Evolutionary conservation across 2,888 invertebrate genomes (phyloP).

Genomic region (Polydrusus tereticollis): DNA sequence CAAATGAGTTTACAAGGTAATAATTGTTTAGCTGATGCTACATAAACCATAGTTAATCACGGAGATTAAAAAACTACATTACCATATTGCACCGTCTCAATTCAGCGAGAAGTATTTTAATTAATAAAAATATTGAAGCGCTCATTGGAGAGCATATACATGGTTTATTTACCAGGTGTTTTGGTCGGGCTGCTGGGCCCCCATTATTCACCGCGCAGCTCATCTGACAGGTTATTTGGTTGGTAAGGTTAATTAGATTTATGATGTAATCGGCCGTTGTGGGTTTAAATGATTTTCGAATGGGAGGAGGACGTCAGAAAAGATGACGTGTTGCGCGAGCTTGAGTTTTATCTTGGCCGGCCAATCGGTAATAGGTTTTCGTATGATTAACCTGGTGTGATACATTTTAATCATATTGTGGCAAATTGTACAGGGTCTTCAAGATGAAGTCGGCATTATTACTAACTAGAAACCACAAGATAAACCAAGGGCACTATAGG

Average conservation of each 20-base stretch:
- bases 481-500: too few species aligned
- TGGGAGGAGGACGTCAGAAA: constrained; percentile 36
- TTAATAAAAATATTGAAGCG: background rate
- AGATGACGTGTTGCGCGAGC: constrained; percentile 14
- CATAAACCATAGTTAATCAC: too few species aligned
- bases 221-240: constrained; percentile 64
- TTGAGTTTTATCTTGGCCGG: constrained; percentile 5
- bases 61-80: too few species aligned
- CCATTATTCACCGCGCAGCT: constrained; percentile 12
- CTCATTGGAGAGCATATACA: background rate
- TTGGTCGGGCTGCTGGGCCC: constrained; percentile 49
- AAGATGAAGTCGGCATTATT: too few species aligned
- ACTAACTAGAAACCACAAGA: too few species aligned
- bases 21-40: too few species aligned
- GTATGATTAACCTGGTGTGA: background rate
- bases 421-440: too few species aligned
- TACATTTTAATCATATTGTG: too few species aligned
- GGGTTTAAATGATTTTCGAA: constrained; percentile 61
- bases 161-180: constrained; percentile 18
- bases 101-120: background rate
- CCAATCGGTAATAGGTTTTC: constrained; percentile 5
- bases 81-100: too few species aligned
- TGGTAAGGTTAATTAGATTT: constrained; percentile 65
- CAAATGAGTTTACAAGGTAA: too few species aligned
- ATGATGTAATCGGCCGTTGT: constrained; percentile 63